Conservation (phyloP, 2,888 invertebrate genomes). For the Andrena camellia region DNA sequence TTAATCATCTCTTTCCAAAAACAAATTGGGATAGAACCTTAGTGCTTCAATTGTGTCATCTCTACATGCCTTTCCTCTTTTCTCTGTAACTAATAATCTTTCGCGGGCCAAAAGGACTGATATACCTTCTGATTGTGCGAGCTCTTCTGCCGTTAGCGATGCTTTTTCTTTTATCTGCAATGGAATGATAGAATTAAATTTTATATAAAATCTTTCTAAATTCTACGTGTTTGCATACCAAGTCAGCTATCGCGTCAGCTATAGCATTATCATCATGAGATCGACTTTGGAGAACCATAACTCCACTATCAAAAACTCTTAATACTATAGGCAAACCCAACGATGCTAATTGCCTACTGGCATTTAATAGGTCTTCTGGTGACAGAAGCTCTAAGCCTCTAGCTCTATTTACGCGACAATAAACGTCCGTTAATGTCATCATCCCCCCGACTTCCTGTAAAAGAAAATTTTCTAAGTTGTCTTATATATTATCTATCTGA, state of each 20-base stretch:
- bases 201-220: neutral
- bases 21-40: slow-evolving; percentile 96
- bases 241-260: slow-evolving; percentile 88
- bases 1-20: slow-evolving; percentile 86
- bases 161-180: slow-evolving; percentile 89
- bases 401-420: slow-evolving; percentile 98
- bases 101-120: slow-evolving; percentile 96
- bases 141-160: slow-evolving; percentile 93
- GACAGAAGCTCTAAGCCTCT: slow-evolving; percentile 98
- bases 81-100: slow-evolving; percentile 94
- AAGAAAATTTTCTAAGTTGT: slow-evolving; percentile 2
- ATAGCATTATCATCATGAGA: slow-evolving; percentile 91
- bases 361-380: slow-evolving; percentile 97
- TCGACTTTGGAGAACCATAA: slow-evolving; percentile 95
- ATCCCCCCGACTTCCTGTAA: slow-evolving; percentile 95
- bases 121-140: slow-evolving; percentile 93
- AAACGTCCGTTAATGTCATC: slow-evolving; percentile 98
- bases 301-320: slow-evolving; percentile 96
- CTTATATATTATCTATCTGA: neutral
- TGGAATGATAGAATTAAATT: slow-evolving; percentile 13
- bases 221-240: slow-evolving; percentile 85
- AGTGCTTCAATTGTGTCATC: slow-evolving; percentile 98
- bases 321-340: slow-evolving; percentile 91
- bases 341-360: slow-evolving; percentile 91
- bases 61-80: slow-evolving; percentile 94